These are phyloP conservation scores for Phymorhynchus buccinoides DNA, from an alignment of 1,140 invertebrate genomes.

Conservation along the genomic window DNA sequence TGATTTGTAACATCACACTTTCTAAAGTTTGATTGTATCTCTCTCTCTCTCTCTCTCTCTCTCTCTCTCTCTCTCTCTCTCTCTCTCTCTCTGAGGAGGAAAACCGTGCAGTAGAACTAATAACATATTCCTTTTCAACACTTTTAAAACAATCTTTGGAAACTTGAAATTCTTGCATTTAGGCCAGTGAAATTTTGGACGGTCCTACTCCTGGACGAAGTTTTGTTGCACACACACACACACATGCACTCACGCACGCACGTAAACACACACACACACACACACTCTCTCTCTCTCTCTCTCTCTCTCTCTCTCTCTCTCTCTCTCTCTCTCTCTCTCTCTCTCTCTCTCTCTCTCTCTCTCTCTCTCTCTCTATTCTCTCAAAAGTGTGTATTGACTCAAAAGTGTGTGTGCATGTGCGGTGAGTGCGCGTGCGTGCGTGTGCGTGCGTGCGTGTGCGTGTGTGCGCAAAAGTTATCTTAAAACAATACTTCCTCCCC, in stretches of 20 bases:
- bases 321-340: background rate
- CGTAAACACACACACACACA: background rate
- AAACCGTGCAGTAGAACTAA: too few relatives aligned
- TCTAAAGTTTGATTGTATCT: too few relatives aligned
- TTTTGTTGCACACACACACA: background rate
- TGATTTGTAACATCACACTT: too few relatives aligned
- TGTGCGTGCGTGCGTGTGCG: conserved; percentile 11
- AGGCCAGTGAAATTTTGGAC: too few relatives aligned
- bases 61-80: too few relatives aligned
- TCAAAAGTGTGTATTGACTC: background rate
- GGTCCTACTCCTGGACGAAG: too few relatives aligned
- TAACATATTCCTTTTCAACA: too few relatives aligned
- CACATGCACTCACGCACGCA: background rate
- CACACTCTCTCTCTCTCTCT: background rate
- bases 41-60: too few relatives aligned
- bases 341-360: background rate
- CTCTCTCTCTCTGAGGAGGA: too few relatives aligned
- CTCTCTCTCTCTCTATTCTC: background rate
- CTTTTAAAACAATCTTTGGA: too few relatives aligned
- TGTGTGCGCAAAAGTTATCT: background rate
- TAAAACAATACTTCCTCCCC: background rate
- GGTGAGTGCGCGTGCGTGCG: conserved; percentile 1
- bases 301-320: background rate
- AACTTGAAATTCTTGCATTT: too few relatives aligned
- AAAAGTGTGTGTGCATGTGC: conserved; percentile 10